Evolutionary conservation across 2,113 vertebrate species (phyloP), one percentile per base, ranked within the genome.

Genomic region (Nerophis lumbriciformis): DNA sequence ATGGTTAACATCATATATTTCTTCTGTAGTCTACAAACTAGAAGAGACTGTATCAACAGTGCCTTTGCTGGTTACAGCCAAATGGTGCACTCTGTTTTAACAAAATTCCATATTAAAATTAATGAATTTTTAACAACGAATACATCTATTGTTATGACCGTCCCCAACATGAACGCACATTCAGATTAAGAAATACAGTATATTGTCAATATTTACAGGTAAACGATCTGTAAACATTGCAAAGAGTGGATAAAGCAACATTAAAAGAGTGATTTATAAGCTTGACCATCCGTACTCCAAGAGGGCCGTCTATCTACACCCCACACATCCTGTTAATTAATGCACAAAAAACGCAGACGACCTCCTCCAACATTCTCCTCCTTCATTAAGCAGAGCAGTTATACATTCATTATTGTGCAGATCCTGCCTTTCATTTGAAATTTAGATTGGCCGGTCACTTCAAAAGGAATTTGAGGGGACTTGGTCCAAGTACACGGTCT

Each of bases 361-460:
- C 83, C 82, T 79, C 86, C 79, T 80, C 73, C 77, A 79, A 77
- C 86, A 87, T 88, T 80, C 85, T 85, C 79, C 85, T 87, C 83
- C 84, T 90, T 90, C 88, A 90, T 92, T 89, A 90, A 84, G 78
- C 87, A 82, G 82, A 79, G 81, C 83, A 83, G 89, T 87, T 87
- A 84, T 81, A 90, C 81, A 80, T 88, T 87, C 84, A 91, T 95
- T 93, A 94, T 94, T 94, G 94, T 93, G 93, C 88, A 94, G 93
- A 94, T 91, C 90, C 87, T 79, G 89, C 81, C 83, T 90, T 91
- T 88, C 89, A 95, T 96, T 96, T 94, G 92, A 95, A 95, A 94
- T 95, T 94, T 92, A 95, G 93, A 94, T 95, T 91, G 86, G 90
- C 84, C 91, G 87, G 89, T 92, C 90, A 94, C 93, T 95, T 96